These are phyloP conservation scores for Macrosiphum euphorbiae DNA, from an alignment of 2,888 invertebrate genomes.

Conservation along the genomic window DNA sequence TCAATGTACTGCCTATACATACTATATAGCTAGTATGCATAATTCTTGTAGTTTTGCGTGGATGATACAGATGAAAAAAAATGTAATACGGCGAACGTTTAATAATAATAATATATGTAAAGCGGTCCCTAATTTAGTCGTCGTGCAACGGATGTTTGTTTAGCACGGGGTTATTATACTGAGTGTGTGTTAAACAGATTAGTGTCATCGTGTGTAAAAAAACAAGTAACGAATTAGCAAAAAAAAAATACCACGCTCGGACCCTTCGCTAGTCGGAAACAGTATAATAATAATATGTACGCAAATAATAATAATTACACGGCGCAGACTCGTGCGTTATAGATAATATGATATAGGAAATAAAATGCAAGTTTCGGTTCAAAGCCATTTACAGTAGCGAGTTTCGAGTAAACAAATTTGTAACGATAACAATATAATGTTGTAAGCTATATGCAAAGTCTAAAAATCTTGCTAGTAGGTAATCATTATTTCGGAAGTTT, in stretches of 20 bases:
- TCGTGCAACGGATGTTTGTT: slow-evolving; percentile 35
- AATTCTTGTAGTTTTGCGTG: not conserved
- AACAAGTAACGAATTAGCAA: slow-evolving; percentile 19
- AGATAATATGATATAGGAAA: not conserved
- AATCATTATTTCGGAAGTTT: not conserved
- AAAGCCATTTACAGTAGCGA: not conserved
- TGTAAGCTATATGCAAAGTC: not conserved
- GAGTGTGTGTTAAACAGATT: slow-evolving; percentile 42
- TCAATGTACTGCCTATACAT: not conserved
- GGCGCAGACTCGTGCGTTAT: not conserved
- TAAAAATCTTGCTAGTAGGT: not conserved
- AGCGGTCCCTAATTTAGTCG: not conserved
- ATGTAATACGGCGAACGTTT: not conserved
- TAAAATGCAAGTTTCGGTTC: not conserved
- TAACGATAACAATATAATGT: not conserved
- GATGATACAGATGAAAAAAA: not conserved
- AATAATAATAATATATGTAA: not conserved
- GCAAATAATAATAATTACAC: slow-evolving; percentile 28
- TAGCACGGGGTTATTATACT: slow-evolving; percentile 14
- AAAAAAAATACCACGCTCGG: not conserved
- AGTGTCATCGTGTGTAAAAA: slow-evolving; percentile 36
- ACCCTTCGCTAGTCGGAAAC: not conserved
- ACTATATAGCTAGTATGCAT: not conserved
- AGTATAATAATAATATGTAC: not conserved
- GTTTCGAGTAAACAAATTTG: not conserved